These are phyloP conservation scores for Tinamus major DNA, from an alignment of 2,797 vertebrate species.

Conservation along the genomic window DNA sequence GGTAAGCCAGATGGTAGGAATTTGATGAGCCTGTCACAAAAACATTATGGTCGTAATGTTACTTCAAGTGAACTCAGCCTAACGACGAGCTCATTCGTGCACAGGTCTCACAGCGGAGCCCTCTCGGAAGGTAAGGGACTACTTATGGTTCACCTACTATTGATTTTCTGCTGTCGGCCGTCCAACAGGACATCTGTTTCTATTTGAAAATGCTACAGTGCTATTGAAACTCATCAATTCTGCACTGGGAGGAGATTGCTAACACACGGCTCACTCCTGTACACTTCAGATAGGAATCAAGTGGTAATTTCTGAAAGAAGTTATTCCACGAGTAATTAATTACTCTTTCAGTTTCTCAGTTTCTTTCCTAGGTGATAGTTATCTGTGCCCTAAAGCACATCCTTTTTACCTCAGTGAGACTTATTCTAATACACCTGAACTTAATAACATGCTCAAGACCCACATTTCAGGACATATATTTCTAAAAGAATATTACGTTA, in stretches of 20 bases:
- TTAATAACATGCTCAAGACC: constrained; percentile 5
- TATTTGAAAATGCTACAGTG: neutral
- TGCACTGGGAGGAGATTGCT: constrained; percentile 40
- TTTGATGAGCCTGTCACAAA: neutral
- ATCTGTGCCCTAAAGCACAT: constrained; percentile 32
- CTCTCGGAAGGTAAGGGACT: neutral
- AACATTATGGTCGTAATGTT: neutral
- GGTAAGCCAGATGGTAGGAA: neutral
- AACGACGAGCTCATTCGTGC: neutral
- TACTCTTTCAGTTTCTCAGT: constrained; percentile 8
- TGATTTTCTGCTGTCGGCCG: constrained; percentile 8
- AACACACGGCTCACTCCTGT: constrained; percentile 9
- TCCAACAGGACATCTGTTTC: constrained; percentile 35
- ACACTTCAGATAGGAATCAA: constrained; percentile 41
- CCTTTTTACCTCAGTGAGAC: constrained; percentile 13
- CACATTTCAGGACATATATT: neutral
- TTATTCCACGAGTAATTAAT: constrained; percentile 49
- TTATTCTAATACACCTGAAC: neutral
- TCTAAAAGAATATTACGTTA: neutral
- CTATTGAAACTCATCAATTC: constrained; percentile 46
- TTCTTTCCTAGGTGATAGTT: constrained; percentile 15
- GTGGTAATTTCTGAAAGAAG: constrained; percentile 30
- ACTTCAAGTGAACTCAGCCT: neutral
- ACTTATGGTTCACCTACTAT: neutral
- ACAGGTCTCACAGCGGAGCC: neutral